Conservation (phyloP, 2,113 vertebrate species). For the Callaeas wilsoni region DNA sequence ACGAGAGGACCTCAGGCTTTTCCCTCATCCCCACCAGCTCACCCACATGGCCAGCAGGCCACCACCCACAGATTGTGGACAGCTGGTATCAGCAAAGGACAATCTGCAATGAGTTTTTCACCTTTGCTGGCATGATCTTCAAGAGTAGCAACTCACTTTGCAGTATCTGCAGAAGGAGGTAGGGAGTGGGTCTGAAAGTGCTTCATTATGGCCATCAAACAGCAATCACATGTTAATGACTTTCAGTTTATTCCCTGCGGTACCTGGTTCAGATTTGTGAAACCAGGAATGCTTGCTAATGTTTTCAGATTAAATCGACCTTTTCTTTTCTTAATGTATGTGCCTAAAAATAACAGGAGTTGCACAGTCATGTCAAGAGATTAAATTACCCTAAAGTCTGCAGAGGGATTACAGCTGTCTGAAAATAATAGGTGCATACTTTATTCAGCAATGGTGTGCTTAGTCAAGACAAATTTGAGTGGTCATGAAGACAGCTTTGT, state of each 20-base stretch:
- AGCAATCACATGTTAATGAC: background rate
- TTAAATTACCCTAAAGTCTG: background rate
- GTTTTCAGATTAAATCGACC: slow-evolving; percentile 52
- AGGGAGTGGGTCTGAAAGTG: background rate
- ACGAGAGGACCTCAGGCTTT: background rate
- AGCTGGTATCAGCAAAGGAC: background rate
- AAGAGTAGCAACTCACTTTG: background rate
- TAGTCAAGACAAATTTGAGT: slow-evolving; percentile 1
- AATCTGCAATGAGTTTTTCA: background rate
- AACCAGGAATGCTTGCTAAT: slow-evolving; percentile 23
- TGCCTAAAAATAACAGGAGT: slow-evolving; percentile 40
- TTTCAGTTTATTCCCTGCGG: background rate
- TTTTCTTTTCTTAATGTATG: slow-evolving; percentile 19
- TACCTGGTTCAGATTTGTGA: slow-evolving; percentile 7
- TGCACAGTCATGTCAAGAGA: slow-evolving; percentile 16
- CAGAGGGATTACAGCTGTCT: slow-evolving; percentile 8
- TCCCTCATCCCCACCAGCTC: background rate
- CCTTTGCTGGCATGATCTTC: background rate
- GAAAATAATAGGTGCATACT: background rate
- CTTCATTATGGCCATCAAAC: slow-evolving; percentile 5
- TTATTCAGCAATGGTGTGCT: background rate
- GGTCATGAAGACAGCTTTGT: background rate
- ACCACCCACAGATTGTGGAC: background rate
- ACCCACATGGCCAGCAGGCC: background rate
- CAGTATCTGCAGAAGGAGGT: background rate